Conservation (phyloP, 2,113 vertebrate genomes). For the Caretta caretta region DNA sequence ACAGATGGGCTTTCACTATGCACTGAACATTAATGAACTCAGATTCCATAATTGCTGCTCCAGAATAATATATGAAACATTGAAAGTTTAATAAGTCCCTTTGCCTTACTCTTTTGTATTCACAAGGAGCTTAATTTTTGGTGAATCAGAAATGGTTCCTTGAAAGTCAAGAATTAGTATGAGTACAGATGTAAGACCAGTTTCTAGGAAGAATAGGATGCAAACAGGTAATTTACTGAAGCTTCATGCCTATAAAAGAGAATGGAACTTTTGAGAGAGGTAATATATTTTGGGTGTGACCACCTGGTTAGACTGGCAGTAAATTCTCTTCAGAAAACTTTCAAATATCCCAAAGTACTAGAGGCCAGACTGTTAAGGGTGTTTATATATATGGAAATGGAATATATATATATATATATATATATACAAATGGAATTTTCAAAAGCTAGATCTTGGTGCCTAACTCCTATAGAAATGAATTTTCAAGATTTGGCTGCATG, state of each 20-base stretch:
- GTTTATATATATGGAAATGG: too few relatives aligned
- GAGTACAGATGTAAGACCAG: not conserved
- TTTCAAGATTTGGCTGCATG: not conserved
- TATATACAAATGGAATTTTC: not conserved
- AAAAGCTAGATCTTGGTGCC: not conserved
- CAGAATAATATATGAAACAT: not conserved
- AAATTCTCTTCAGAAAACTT: not conserved
- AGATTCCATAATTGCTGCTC: not conserved
- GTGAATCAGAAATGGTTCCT: not conserved
- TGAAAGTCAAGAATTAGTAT: not conserved
- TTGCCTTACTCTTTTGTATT: not conserved
- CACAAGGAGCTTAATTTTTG: not conserved
- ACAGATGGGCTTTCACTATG: not conserved
- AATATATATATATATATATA: too few relatives aligned
- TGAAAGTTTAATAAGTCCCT: not conserved
- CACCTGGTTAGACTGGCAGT: not conserved
- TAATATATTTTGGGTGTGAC: not conserved
- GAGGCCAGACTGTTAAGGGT: not conserved
- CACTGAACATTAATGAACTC: not conserved
- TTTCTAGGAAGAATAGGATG: not conserved
- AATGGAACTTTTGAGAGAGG: not conserved
- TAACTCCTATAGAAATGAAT: not conserved
- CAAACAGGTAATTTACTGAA: not conserved
- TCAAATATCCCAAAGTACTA: not conserved
- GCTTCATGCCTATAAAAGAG: not conserved